Evolutionary conservation across 2,797 vertebrate species (phyloP).

Genomic region (Chelmon rostratus): DNA sequence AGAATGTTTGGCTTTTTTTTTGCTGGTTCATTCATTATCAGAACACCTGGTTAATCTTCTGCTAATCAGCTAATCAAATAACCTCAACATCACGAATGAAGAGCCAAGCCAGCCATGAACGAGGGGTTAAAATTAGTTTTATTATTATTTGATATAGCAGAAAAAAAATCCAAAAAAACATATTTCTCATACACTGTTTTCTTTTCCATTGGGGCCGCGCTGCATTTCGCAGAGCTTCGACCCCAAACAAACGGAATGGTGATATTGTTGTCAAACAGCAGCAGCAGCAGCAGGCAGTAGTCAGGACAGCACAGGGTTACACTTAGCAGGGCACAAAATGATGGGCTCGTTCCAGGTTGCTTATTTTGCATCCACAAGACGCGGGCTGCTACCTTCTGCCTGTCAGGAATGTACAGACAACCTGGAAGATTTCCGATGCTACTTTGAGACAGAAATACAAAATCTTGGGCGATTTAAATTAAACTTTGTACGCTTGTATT

Average conservation of each 20-base stretch:
- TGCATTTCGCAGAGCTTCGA: conserved; percentile 53
- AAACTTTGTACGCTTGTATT: conserved; percentile 40
- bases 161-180: conserved; percentile 60
- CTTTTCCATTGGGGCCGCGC: conserved; percentile 69
- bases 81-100: conserved; percentile 19
- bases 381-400: conserved; percentile 59
- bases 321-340: conserved; percentile 64
- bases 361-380: conserved; percentile 61
- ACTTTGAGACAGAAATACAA: conserved; percentile 53
- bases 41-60: not conserved
- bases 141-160: conserved; percentile 88
- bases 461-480: conserved; percentile 29
- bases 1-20: no score
- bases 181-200: conserved; percentile 82
- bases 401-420: conserved; percentile 76
- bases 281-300: conserved; percentile 82
- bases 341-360: conserved; percentile 57
- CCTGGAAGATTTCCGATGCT: conserved; percentile 64
- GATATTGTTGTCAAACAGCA: conserved; percentile 80
- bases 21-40: no score
- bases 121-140: conserved; percentile 90
- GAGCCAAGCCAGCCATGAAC: conserved; percentile 41
- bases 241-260: conserved; percentile 86
- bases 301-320: conserved; percentile 79
- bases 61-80: no score